Evolutionary conservation across 2,888 invertebrate species (phyloP).

Genomic region (Torymus tubicola): DNA sequence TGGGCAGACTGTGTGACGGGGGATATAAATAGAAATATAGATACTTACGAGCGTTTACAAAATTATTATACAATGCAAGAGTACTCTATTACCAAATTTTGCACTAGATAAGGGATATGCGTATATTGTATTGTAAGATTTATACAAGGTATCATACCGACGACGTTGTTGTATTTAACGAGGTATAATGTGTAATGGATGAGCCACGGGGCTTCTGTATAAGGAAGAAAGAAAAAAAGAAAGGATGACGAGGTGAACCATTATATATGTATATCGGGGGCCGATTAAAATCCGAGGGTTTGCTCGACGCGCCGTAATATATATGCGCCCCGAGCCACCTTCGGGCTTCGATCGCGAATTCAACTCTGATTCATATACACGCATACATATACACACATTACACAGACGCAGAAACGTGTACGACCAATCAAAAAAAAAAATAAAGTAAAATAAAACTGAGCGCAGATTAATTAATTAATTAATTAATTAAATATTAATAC

Average conservation of each 20-base stretch:
- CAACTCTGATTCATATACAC: no score
- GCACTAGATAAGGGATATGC: constrained; percentile 57
- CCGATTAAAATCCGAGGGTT: constrained; percentile 57
- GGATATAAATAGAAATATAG: no score
- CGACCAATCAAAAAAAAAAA: constrained; percentile 51
- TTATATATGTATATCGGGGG: constrained; percentile 32
- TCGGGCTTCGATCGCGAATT: constrained; percentile 48
- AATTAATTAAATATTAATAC: constrained; percentile 34
- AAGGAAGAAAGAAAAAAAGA: not conserved
- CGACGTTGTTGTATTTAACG: constrained; percentile 61
- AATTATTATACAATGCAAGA: constrained; percentile 38
- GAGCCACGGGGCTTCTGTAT: not conserved
- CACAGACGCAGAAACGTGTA: not conserved
- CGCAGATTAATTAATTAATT: constrained; percentile 30
- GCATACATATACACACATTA: no score
- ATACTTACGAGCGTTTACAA: constrained; percentile 45
- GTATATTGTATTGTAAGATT: constrained; percentile 56
- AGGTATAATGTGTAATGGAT: constrained; percentile 44
- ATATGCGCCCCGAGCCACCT: constrained; percentile 45
- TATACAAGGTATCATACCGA: constrained; percentile 57
- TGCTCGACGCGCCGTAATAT: constrained; percentile 45
- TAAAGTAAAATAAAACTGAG: not conserved
- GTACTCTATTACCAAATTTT: constrained; percentile 57
- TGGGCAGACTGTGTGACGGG: no score
- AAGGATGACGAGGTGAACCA: not conserved